phyloP scores from a whole-genome alignment of 2,113 vertebrate species.

The Perca fluviatilis region DNA sequence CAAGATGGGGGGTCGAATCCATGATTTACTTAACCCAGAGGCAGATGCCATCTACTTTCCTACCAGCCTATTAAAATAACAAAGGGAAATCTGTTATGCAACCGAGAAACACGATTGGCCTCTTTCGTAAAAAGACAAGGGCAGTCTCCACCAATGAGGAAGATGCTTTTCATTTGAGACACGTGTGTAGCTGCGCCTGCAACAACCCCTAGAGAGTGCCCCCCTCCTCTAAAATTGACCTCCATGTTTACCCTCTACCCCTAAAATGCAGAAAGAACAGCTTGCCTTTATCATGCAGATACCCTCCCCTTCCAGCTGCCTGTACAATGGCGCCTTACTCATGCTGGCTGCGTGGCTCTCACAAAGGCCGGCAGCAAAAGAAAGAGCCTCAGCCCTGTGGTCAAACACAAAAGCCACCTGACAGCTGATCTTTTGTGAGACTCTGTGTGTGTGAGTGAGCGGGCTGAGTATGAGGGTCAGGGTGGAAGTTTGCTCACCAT shows the following conservation, averaged over 20 bases:
- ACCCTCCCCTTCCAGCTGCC: conserved; percentile 81
- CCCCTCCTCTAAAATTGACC: conserved; percentile 70
- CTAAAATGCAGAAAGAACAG: conserved; percentile 75
- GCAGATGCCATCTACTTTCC: conserved; percentile 65
- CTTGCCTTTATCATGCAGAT: conserved; percentile 86
- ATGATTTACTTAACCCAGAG: conserved; percentile 41
- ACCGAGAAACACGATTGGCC: conserved; percentile 59
- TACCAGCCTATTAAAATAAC: conserved; percentile 67
- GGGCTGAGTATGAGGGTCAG: conserved; percentile 19
- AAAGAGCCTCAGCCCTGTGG: conserved; percentile 58
- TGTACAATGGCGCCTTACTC: conserved; percentile 81
- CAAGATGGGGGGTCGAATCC: conserved; percentile 46
- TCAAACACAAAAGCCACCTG: conserved; percentile 73
- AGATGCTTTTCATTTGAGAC: conserved; percentile 53
- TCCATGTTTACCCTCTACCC: conserved; percentile 61
- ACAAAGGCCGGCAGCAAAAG: conserved; percentile 78
- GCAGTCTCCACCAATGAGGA: conserved; percentile 71
- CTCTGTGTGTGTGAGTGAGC: conserved; percentile 2
- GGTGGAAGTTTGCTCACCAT: conserved; percentile 91
- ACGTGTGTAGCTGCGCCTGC: conserved; percentile 48
- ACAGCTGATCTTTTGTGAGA: conserved; percentile 74
- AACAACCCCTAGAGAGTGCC: conserved; percentile 46
- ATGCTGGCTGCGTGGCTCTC: conserved; percentile 75
- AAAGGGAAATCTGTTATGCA: conserved; percentile 74
- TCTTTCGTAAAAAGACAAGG: conserved; percentile 61